Percentiles rank a stretch among this genome's conserved stretches.
phyloP scores from a whole-genome alignment of 2,113 vertebrate genomes.

The Clinocottus analis region DNA sequence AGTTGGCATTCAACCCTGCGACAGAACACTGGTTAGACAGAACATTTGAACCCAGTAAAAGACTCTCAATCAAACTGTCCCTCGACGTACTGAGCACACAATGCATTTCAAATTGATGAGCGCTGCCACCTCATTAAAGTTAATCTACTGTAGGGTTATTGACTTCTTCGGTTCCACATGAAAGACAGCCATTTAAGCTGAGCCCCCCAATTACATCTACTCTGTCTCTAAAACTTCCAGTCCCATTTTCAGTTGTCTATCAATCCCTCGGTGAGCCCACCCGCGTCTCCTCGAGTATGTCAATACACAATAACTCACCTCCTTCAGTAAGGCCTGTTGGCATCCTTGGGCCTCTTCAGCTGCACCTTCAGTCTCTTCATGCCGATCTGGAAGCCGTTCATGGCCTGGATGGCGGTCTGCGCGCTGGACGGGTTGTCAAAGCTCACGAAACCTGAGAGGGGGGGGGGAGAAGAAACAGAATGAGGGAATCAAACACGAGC shows the following conservation, averaged over 20 bases:
- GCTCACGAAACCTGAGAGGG: constrained; percentile 92
- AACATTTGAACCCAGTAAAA: constrained; percentile 57
- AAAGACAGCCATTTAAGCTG: constrained; percentile 60
- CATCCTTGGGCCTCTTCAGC: constrained; percentile 95
- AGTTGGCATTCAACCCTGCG: constrained; percentile 68
- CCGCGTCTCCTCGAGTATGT: constrained; percentile 16
- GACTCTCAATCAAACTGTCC: constrained; percentile 30
- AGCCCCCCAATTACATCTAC: constrained; percentile 61
- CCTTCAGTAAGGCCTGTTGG: constrained; percentile 92
- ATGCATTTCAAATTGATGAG: constrained; percentile 53
- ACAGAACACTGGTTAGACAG: constrained; percentile 77
- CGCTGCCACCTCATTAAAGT: constrained; percentile 62
- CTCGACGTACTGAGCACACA: constrained; percentile 36
- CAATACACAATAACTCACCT: constrained; percentile 65
- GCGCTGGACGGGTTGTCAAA: constrained; percentile 96
- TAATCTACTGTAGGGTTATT: constrained; percentile 68
- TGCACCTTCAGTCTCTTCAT: constrained; percentile 98
- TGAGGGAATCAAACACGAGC: not conserved
- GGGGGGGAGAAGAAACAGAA: not conserved
- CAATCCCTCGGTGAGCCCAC: constrained; percentile 26
- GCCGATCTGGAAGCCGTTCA: constrained; percentile 98
- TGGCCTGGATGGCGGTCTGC: constrained; percentile 95
- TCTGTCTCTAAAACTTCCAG: constrained; percentile 54
- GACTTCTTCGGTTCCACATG: constrained; percentile 64
- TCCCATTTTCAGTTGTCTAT: constrained; percentile 56